Evolutionary conservation across 2,113 vertebrate species (phyloP).

Genomic region (Neodontobutis hainanensis): DNA sequence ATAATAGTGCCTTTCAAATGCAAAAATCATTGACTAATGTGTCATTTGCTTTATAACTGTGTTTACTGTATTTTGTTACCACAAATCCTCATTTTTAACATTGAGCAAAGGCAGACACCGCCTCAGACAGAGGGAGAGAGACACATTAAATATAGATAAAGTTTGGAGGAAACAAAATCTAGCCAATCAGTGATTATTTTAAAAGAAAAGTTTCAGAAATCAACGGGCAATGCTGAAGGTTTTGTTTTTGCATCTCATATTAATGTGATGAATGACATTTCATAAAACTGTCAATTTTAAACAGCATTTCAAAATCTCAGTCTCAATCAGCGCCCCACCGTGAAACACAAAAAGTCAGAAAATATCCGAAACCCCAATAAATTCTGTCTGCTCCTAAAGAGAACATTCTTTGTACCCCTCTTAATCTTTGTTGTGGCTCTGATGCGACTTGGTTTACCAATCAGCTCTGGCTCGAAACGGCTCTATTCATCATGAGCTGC

Average conservation of each 20-base stretch:
- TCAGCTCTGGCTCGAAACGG: conserved; percentile 49
- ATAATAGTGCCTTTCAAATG: too few species aligned
- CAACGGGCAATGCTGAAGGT: too few species aligned
- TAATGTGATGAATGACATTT: too few species aligned
- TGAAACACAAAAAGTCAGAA: conserved; percentile 34
- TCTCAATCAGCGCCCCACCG: conserved; percentile 12
- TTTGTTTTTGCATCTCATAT: too few species aligned
- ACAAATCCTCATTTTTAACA: conserved; percentile 16
- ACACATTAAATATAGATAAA: conserved; percentile 32
- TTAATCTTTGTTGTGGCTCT: conserved; percentile 49
- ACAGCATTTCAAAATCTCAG: not conserved
- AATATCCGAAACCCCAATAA: conserved; percentile 29
- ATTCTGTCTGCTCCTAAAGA: conserved; percentile 43
- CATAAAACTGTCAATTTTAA: not conserved
- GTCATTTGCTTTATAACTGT: conserved; percentile 10
- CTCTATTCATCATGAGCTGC: conserved; percentile 70
- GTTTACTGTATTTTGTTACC: conserved; percentile 16
- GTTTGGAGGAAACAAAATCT: not conserved
- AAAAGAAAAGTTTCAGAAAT: not conserved
- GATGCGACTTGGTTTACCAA: conserved; percentile 55
- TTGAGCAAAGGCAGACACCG: conserved; percentile 12
- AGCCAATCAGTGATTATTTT: conserved; percentile 4
- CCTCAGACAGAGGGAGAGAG: conserved; percentile 22
- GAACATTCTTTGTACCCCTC: conserved; percentile 40
- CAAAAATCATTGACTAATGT: too few species aligned